phyloP scores from a whole-genome alignment of 2,888 invertebrate species.

The Nasonovia ribisnigri region DNA sequence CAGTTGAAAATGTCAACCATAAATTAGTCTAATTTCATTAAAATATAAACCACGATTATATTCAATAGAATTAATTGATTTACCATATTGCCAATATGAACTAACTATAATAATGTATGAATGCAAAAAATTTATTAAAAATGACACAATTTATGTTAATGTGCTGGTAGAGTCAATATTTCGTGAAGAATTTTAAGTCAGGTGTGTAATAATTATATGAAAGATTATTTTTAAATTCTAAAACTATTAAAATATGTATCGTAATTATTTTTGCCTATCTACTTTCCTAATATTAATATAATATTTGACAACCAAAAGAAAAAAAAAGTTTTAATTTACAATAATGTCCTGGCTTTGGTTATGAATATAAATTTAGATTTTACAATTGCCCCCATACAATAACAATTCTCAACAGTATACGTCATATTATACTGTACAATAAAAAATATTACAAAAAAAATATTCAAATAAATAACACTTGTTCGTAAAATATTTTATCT shows the following conservation, averaged over 20 bases:
- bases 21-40: constrained; percentile 2
- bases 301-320: background rate
- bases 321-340: background rate
- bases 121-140: background rate
- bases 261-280: background rate
- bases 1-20: background rate
- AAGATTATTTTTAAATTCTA: background rate
- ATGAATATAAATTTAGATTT: background rate
- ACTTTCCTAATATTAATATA: background rate
- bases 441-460: background rate
- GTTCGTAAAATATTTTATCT: background rate
- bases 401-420: background rate
- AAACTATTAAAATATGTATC: background rate
- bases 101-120: background rate
- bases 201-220: background rate
- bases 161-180: background rate
- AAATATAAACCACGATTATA: background rate
- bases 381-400: background rate
- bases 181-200: background rate
- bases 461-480: background rate
- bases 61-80: background rate
- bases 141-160: background rate
- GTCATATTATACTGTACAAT: background rate
- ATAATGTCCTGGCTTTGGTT: background rate
- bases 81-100: background rate